phyloP scores from a whole-genome alignment of 2,113 vertebrate species.

The Numida meleagris region DNA sequence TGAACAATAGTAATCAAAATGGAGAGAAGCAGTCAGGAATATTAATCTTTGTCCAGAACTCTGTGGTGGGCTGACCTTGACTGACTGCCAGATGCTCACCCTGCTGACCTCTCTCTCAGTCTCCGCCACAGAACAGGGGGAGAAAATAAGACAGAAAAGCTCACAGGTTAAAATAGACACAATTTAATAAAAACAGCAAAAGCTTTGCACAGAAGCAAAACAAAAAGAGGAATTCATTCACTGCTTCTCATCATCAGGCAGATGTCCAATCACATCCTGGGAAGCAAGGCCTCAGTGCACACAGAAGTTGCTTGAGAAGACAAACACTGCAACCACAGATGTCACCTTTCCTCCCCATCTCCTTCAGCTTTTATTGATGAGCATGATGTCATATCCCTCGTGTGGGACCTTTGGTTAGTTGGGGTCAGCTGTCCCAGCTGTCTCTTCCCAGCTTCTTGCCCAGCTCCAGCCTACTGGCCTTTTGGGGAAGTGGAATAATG shows the following conservation, averaged over 20 bases:
- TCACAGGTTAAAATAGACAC: not conserved
- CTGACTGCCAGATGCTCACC: not conserved
- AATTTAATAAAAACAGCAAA: not conserved
- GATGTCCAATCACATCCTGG: not conserved
- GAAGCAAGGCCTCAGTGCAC: not conserved
- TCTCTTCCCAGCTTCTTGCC: not conserved
- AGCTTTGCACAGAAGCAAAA: not conserved
- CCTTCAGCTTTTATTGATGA: not conserved
- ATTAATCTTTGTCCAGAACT: not conserved
- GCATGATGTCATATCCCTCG: not conserved
- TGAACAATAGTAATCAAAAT: not conserved
- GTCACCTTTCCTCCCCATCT: not conserved
- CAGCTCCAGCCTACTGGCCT: not conserved
- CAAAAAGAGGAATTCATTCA: not conserved
- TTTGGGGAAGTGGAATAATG: not conserved
- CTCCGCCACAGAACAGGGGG: not conserved
- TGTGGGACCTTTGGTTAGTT: not conserved
- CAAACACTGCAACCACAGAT: not conserved
- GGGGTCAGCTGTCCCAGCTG: not conserved
- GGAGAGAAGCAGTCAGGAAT: not conserved
- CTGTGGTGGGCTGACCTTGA: not conserved
- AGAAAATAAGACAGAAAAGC: not conserved
- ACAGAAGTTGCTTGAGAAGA: not conserved
- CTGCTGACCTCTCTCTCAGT: not conserved
- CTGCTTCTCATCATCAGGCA: not conserved